Percentiles rank a stretch among this genome's conserved stretches.
These are phyloP conservation scores for Moxostoma hubbsi DNA, from an alignment of 2,797 vertebrate species.

Conservation along the genomic window DNA sequence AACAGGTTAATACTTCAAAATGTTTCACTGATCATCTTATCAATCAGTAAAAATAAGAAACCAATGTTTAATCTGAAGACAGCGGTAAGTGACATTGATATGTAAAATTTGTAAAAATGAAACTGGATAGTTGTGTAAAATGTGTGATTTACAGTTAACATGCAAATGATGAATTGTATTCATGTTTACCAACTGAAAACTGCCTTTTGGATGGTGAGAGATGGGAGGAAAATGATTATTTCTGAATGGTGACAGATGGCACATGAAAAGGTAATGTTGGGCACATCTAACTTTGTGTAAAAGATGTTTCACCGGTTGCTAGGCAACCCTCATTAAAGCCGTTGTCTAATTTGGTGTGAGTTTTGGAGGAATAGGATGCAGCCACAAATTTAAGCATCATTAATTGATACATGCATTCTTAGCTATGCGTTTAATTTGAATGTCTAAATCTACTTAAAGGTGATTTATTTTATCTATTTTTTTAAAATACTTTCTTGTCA, in stretches of 20 bases:
- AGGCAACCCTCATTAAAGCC: slow-evolving; percentile 75
- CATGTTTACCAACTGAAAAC: slow-evolving; percentile 56
- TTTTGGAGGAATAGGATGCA: slow-evolving; percentile 52
- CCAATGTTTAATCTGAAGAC: background rate
- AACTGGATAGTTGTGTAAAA: background rate
- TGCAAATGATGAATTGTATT: slow-evolving; percentile 58
- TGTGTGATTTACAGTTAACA: slow-evolving; percentile 35
- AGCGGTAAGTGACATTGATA: background rate
- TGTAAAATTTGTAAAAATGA: background rate
- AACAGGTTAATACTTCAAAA: too few species aligned
- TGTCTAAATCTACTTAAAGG: background rate
- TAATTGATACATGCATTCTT: slow-evolving; percentile 19
- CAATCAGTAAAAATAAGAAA: background rate
- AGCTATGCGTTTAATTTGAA: background rate
- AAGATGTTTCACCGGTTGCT: slow-evolving; percentile 75
- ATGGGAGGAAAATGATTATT: slow-evolving; percentile 42
- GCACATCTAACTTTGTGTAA: slow-evolving; percentile 67
- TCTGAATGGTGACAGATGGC: slow-evolving; percentile 63
- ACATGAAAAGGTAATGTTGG: slow-evolving; percentile 70
- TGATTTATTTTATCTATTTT: too few species aligned
- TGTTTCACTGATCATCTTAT: too few species aligned
- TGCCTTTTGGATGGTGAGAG: slow-evolving; percentile 57
- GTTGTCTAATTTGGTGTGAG: slow-evolving; percentile 55
- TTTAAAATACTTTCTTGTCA: too few species aligned
- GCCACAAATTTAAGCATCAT: slow-evolving; percentile 11